Conservation (phyloP, 1,140 invertebrate genomes). For the Vanessa atalanta region DNA sequence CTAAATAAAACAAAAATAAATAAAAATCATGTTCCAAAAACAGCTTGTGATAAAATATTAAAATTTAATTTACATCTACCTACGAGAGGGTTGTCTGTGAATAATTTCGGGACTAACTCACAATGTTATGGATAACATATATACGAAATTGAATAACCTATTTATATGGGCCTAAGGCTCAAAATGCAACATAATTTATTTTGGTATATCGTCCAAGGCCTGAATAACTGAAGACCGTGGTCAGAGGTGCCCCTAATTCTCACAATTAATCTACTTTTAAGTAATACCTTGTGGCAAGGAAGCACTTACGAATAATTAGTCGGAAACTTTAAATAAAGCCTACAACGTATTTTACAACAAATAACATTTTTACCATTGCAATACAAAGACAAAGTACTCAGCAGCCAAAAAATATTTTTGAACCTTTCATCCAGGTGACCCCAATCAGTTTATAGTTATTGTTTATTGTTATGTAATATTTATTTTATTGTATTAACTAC, state of each 20-base stretch:
- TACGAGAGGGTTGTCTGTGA: slow-evolving; percentile 22
- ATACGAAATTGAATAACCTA: slow-evolving; percentile 7
- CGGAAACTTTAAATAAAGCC: neutral
- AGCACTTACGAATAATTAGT: slow-evolving; percentile 6
- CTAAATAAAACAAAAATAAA: slow-evolving; percentile 9
- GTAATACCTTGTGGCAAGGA: slow-evolving; percentile 31
- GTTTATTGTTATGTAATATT: no score
- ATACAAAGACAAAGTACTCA: no score
- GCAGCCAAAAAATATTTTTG: no score
- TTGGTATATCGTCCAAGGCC: slow-evolving; percentile 10
- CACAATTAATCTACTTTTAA: slow-evolving; percentile 32
- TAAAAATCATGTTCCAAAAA: slow-evolving; percentile 13
- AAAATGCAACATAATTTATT: neutral
- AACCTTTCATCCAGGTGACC: no score
- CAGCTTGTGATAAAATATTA: slow-evolving; percentile 34
- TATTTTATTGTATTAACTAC: no score
- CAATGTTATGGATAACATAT: slow-evolving; percentile 14
- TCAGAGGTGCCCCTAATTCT: slow-evolving; percentile 32
- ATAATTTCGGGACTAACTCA: slow-evolving; percentile 28
- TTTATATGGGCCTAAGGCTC: slow-evolving; percentile 9
- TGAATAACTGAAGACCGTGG: slow-evolving; percentile 30
- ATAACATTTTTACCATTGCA: neutral
- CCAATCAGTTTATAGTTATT: no score
- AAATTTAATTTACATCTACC: slow-evolving; percentile 35
- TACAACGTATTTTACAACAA: neutral